phyloP scores from a whole-genome alignment of 2,888 invertebrate genomes.

The Napeogenes inachia region DNA sequence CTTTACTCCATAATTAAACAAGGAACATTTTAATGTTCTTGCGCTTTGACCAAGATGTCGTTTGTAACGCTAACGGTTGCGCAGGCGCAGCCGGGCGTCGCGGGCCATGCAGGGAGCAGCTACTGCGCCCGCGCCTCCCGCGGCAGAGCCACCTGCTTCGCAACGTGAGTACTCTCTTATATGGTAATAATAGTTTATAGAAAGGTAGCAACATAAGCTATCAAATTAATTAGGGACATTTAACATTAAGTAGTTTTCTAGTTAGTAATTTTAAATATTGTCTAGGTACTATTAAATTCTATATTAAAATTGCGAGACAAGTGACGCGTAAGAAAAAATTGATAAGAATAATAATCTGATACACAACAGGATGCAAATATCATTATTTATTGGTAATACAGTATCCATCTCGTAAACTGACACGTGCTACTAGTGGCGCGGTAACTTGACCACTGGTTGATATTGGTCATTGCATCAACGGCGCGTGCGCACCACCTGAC shows the following conservation, averaged over 20 bases:
- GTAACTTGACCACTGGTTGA: constrained; percentile 40
- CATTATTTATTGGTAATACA: constrained; percentile 27
- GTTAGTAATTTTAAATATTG: too few species aligned
- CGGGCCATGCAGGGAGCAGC: constrained; percentile 74
- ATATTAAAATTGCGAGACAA: too few species aligned
- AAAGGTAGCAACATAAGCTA: too few species aligned
- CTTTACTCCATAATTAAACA: too few species aligned
- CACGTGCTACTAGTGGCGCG: constrained; percentile 37
- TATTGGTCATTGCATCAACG: constrained; percentile 8
- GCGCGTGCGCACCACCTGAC: constrained; percentile 52
- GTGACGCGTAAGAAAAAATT: not conserved
- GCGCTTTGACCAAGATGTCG: too few species aligned
- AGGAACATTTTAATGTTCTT: constrained; percentile 12
- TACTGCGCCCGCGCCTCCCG: constrained; percentile 65
- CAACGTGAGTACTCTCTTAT: constrained; percentile 45
- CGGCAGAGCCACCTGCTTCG: constrained; percentile 62
- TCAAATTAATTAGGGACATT: too few species aligned
- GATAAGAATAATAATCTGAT: constrained; percentile 5
- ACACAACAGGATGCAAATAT: constrained; percentile 35
- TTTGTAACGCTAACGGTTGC: constrained; percentile 39
- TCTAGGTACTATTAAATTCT: too few species aligned
- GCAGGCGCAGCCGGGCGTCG: constrained; percentile 60
- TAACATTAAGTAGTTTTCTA: too few species aligned
- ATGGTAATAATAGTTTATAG: too few species aligned
- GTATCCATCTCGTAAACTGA: constrained; percentile 35